Percentiles rank a stretch among this genome's conserved stretches.
These are phyloP conservation scores for Beris morrisii DNA, from an alignment of 2,888 invertebrate genomes.

Conservation along the genomic window DNA sequence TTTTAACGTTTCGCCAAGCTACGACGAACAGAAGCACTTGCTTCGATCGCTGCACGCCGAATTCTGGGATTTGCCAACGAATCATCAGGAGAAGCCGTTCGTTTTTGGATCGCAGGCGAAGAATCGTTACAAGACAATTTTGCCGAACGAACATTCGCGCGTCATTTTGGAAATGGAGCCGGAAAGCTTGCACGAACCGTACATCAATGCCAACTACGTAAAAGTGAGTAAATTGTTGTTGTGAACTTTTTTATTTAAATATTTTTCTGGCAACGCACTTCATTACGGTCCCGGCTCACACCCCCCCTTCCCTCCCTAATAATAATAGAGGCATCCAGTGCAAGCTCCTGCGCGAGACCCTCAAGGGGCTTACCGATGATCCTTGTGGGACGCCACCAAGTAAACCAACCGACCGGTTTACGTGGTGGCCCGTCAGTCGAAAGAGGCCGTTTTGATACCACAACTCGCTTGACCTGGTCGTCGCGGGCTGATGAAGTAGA, in stretches of 20 bases:
- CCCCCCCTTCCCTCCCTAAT: too few species aligned
- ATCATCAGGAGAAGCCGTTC: slow-evolving; percentile 86
- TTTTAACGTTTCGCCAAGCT: slow-evolving; percentile 54
- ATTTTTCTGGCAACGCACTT: too few species aligned
- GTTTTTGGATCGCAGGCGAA: slow-evolving; percentile 87
- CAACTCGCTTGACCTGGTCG: too few species aligned
- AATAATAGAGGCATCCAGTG: too few species aligned
- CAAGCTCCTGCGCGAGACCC: too few species aligned
- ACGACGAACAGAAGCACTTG: slow-evolving; percentile 65
- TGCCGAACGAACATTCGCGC: slow-evolving; percentile 86
- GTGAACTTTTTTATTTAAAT: slow-evolving; percentile 29
- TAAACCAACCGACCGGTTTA: too few species aligned
- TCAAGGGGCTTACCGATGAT: too few species aligned
- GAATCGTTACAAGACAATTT: slow-evolving; percentile 86
- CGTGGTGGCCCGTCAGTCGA: too few species aligned
- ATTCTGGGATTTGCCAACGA: slow-evolving; percentile 93
- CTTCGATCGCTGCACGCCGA: slow-evolving; percentile 77
- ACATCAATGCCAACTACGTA: slow-evolving; percentile 94
- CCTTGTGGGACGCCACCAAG: too few species aligned
- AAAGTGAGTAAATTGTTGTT: slow-evolving; percentile 62
- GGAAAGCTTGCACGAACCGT: slow-evolving; percentile 65
- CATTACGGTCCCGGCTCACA: too few species aligned
- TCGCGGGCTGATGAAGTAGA: too few species aligned
- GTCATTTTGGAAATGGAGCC: slow-evolving; percentile 68
- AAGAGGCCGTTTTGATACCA: too few species aligned